Base-by-base conservation (phyloP, 2,888 invertebrate species). In the Dryobota labecula region DNA sequence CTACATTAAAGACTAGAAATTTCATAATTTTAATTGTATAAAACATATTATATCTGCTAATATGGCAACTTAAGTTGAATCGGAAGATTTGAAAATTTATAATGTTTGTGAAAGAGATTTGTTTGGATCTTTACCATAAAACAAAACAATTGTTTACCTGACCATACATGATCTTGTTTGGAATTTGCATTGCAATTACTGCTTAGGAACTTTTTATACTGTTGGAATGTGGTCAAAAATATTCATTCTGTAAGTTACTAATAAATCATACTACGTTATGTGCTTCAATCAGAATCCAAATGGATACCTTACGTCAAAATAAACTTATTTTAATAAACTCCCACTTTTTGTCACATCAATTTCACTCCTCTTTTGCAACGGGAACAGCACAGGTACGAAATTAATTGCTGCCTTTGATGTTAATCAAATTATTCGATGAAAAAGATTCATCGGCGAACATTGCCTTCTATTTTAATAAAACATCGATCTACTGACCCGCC, bases 1-100 rank as follows among this genome's bases (percentile, higher is more conserved):
- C 63, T 58, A 80, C 63, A 69, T 65, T 77, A 74, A 70, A 54
- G 49, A 70, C 66, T 57, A 27, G n/a, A 76, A 68, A 70, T 62
- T 57, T 76, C 54, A 60, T 56, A 24, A 75, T 63, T 68, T 72
- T 67, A 74, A 71, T 57, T 72, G 38, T 56, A 61, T 67, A 71
- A 61, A 64, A 80, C 60, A 33, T 67, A 66, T 41, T 70, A 61
- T 67, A 13, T 27, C 57, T 24, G 38, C 61, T 51, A 27, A 53
- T 57, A 64, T 30, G 43, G 41, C 41, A 72, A 47, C 33, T 24
- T 36, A 24, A 36, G 54, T 47, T 65, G 5, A 11, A 56, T 79
- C 20, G 27, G 20, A 30, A 65, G 15, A 60, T 58, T 65, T 18
- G 0, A n/a, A 54, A 61, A 7, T 27, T 65, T 68, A 63, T 63